These are phyloP conservation scores for Agrilus planipennis DNA, from an alignment of 1,140 invertebrate species.

Conservation along the genomic window DNA sequence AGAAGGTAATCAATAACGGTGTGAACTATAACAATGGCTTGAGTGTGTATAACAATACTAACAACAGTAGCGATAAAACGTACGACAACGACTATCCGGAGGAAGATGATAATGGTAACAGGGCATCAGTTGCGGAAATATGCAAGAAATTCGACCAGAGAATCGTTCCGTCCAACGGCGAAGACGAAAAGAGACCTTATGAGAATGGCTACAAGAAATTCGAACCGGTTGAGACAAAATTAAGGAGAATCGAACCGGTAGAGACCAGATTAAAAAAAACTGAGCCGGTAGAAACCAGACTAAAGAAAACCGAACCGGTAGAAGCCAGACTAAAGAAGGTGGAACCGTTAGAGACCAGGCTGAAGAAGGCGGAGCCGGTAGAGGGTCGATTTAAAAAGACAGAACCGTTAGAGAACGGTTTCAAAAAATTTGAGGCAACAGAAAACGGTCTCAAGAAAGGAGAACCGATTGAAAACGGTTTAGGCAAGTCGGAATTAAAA, in stretches of 20 bases:
- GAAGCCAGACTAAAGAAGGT: not conserved
- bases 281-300: not conserved
- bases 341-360: conserved; percentile 1
- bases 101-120: conserved; percentile 43
- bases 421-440: too few relatives aligned
- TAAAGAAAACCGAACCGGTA: conserved; percentile 1
- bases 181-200: conserved; percentile 14
- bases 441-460: too few relatives aligned
- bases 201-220: not conserved
- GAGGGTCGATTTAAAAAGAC: conserved; percentile 5
- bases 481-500: not conserved
- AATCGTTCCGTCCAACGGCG: conserved; percentile 27
- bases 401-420: too few relatives aligned
- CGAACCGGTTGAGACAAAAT: too few relatives aligned
- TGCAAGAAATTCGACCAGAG: conserved; percentile 39
- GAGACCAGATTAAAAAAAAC: not conserved
- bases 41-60: conserved; percentile 18
- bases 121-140: conserved; percentile 40
- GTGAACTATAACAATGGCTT: conserved; percentile 17
- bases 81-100: conserved; percentile 12
- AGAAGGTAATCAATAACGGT: conserved; percentile 32
- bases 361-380: not conserved
- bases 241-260: too few relatives aligned
- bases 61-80: conserved; percentile 18
- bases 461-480: too few relatives aligned